Conservation (phyloP, 2,797 vertebrate genomes). For the Enteromius trimaculatus region DNA sequence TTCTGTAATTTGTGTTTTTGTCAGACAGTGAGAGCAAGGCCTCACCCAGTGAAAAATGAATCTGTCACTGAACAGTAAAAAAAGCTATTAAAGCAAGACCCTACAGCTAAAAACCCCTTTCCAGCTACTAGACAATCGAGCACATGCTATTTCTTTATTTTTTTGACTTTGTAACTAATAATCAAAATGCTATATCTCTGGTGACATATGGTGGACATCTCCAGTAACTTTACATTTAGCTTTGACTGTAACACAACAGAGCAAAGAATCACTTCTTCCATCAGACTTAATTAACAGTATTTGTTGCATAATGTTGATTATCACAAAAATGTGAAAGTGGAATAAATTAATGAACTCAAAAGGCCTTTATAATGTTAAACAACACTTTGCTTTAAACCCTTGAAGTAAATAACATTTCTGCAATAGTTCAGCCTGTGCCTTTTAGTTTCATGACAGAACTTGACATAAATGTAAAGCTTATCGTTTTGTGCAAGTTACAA, state of each 20-base stretch:
- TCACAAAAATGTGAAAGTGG: background rate
- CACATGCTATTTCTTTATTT: background rate
- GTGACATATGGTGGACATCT: background rate
- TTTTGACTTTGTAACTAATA: background rate
- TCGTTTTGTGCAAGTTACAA: background rate
- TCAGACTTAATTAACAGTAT: background rate
- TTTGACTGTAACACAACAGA: background rate
- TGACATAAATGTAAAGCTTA: background rate
- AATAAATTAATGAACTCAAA: background rate
- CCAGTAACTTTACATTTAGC: background rate
- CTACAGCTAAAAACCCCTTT: background rate
- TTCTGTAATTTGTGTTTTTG: background rate
- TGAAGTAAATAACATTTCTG: too few species aligned
- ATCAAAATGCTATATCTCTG: background rate
- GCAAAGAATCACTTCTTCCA: background rate
- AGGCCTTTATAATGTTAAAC: too few species aligned
- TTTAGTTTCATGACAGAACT: too few species aligned
- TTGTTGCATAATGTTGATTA: background rate
- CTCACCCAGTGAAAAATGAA: background rate
- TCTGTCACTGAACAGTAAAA: background rate
- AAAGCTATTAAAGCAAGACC: background rate
- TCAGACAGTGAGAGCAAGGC: conserved; percentile 7
- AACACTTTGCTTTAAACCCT: too few species aligned
- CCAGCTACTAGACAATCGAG: background rate
- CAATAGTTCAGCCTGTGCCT: too few species aligned